Percentiles rank a stretch among this genome's conserved stretches.
Conservation (phyloP, 1,140 invertebrate genomes). For the Pseudomyrmex gracilis region DNA sequence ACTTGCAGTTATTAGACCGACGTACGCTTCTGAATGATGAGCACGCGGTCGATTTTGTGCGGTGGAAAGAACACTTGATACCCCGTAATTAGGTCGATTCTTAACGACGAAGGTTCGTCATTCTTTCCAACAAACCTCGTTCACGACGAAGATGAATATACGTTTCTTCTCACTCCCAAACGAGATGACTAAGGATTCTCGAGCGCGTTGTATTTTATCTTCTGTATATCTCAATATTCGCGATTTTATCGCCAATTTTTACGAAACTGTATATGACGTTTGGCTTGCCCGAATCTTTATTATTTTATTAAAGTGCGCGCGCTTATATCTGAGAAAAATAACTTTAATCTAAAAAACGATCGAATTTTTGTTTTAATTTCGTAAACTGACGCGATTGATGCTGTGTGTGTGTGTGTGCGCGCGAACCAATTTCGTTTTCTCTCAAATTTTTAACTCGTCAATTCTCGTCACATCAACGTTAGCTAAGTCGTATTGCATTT, state of each 20-base stretch:
- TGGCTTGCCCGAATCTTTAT: background rate
- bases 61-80: background rate
- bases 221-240: background rate
- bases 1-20: constrained; percentile 5
- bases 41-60: constrained; percentile 6
- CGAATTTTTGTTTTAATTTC: background rate
- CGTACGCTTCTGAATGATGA: background rate
- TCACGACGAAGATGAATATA: background rate
- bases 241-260: background rate
- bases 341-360: background rate
- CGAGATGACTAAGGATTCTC: background rate
- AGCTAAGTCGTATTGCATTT: background rate
- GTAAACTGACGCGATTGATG: background rate
- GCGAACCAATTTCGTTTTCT: background rate
- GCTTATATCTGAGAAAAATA: background rate
- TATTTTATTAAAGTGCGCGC: no score
- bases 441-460: background rate
- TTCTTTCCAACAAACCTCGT: constrained; percentile 16
- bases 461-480: background rate
- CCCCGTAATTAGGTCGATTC: constrained; percentile 35
- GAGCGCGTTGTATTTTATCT: background rate
- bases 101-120: constrained; percentile 15
- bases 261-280: background rate
- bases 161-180: background rate
- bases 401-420: no score